Conservation (phyloP, 2,797 vertebrate genomes). For the Aulostomus chinensis region DNA sequence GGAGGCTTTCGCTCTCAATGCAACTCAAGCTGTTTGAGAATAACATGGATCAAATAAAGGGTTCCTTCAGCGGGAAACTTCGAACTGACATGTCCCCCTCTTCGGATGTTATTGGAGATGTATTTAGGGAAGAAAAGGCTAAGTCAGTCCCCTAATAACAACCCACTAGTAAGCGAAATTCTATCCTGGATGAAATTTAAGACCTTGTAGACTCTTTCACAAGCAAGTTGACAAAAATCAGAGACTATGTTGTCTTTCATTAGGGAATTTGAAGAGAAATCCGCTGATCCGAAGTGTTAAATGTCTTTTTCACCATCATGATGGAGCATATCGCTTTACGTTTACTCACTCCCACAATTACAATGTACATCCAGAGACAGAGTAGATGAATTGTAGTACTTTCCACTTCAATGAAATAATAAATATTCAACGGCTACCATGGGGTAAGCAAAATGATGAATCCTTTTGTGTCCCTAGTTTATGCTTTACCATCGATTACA, state of each 20-base stretch:
- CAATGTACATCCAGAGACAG: too few relatives aligned
- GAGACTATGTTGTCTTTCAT: neutral
- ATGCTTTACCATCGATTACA: neutral
- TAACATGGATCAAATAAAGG: too few relatives aligned
- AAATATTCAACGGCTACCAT: too few relatives aligned
- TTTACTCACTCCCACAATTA: too few relatives aligned
- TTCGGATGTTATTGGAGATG: too few relatives aligned
- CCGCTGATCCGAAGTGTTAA: slow-evolving; percentile 1
- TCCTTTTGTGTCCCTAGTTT: slow-evolving; percentile 9
- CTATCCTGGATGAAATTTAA: slow-evolving; percentile 16
- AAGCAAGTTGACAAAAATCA: slow-evolving; percentile 4
- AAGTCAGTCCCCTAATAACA: slow-evolving; percentile 11
- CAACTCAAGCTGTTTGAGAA: too few relatives aligned
- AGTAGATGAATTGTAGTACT: too few relatives aligned
- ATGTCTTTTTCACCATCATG: neutral
- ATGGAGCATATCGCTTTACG: neutral
- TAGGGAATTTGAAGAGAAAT: slow-evolving; percentile 1
- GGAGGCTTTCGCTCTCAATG: too few relatives aligned
- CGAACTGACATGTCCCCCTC: too few relatives aligned
- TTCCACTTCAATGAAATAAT: too few relatives aligned
- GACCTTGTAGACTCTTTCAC: neutral
- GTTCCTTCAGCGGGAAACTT: too few relatives aligned
- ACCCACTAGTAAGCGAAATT: slow-evolving; percentile 17
- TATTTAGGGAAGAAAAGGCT: neutral
- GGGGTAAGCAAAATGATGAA: too few relatives aligned